Evolutionary conservation across 1,140 invertebrate genomes (phyloP).

Genomic region (Notospermus geniculatus): DNA sequence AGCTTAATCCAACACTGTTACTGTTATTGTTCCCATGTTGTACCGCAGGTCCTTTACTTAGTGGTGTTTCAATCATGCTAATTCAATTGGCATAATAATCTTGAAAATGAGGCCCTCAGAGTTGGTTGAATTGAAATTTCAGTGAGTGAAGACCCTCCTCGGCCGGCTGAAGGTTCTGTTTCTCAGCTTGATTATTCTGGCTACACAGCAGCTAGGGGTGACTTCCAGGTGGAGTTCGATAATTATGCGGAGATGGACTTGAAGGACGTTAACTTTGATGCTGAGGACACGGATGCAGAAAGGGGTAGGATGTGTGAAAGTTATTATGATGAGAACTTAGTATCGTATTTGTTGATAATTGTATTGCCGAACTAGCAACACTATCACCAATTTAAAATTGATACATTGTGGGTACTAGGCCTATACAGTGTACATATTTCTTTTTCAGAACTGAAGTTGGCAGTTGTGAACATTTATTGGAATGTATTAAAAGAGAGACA

Average conservation of each 20-base stretch:
- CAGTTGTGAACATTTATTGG: constrained; percentile 70
- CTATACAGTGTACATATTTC: no score
- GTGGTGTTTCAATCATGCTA: background rate
- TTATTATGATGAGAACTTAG: constrained; percentile 3
- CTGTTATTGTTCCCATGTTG: no score
- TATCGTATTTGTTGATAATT: background rate
- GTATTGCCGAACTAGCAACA: no score
- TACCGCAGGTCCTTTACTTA: no score
- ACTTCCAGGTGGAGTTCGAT: constrained; percentile 82
- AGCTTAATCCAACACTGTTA: no score
- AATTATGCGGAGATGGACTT: constrained; percentile 76
- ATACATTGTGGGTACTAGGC: no score
- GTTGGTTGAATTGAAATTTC: background rate
- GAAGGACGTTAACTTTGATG: constrained; percentile 62
- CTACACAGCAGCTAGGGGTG: constrained; percentile 81
- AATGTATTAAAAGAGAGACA: constrained; percentile 70
- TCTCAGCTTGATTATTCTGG: constrained; percentile 66
- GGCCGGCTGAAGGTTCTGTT: constrained; percentile 63
- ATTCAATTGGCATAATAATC: background rate
- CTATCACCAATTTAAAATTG: no score
- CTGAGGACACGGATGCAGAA: constrained; percentile 56
- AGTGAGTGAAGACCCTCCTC: constrained; percentile 63
- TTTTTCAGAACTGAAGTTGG: constrained; percentile 64
- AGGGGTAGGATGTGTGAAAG: constrained; percentile 49
- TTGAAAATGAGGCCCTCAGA: background rate